Conservation (phyloP, 1,140 invertebrate species). For the Dermatophagoides farinae region DNA sequence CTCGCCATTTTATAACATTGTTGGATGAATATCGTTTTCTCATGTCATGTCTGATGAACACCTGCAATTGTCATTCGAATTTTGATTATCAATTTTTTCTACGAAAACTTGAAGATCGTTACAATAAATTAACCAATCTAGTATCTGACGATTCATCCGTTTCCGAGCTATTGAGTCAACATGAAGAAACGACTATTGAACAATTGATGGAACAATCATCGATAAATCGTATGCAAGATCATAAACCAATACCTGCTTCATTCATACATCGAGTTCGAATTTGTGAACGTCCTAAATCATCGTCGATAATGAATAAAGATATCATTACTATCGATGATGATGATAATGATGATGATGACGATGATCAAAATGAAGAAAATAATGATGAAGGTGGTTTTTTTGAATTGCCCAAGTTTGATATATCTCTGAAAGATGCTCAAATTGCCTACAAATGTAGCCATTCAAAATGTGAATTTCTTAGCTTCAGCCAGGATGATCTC, state of each 20-base stretch:
- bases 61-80: not conserved
- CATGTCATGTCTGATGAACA: not conserved
- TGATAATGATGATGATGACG: not conserved
- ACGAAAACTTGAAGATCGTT: not conserved
- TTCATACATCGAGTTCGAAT: not conserved
- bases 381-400: no score
- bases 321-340: not conserved
- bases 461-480: slow-evolving; percentile 1
- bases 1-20: not conserved
- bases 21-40: slow-evolving; percentile 3
- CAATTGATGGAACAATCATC: no score
- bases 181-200: not conserved
- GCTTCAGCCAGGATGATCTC: not conserved
- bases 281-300: not conserved
- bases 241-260: not conserved
- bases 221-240: not conserved
- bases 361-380: not conserved
- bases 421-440: not conserved
- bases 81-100: slow-evolving; percentile 6
- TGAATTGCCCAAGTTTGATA: no score
- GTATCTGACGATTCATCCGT: not conserved
- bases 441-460: not conserved
- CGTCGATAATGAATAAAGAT: not conserved
- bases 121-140: not conserved
- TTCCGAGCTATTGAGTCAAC: not conserved